Conservation (phyloP, 2,113 vertebrate genomes). For the Phalacrocorax brasilianus region DNA sequence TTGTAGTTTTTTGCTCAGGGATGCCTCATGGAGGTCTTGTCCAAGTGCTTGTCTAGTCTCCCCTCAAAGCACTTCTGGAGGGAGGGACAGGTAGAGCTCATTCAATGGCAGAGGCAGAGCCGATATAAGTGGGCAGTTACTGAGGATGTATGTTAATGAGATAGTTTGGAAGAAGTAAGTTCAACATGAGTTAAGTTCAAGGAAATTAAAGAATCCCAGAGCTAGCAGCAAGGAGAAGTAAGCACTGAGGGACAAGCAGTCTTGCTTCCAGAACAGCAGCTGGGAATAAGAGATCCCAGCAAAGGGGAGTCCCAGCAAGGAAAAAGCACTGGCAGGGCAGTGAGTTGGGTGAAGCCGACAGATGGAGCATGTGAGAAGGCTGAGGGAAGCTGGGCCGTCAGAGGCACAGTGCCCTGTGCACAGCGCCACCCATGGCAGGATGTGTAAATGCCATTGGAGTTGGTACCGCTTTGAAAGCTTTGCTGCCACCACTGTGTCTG, state of each 20-base stretch:
- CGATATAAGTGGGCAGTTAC: background rate
- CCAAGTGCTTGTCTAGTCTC: background rate
- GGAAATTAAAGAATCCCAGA: background rate
- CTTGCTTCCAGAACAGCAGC: background rate
- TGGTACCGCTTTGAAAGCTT: background rate
- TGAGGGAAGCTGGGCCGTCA: background rate
- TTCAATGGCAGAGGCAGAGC: background rate
- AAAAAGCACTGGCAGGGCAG: background rate
- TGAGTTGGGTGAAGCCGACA: background rate
- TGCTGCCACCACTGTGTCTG: background rate
- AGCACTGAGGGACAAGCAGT: background rate
- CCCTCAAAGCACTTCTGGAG: background rate
- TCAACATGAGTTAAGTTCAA: background rate
- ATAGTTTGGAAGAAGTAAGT: background rate
- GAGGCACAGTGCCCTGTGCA: background rate
- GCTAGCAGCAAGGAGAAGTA: background rate
- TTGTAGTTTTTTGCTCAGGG: background rate
- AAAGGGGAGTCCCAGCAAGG: background rate
- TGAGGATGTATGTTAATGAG: background rate
- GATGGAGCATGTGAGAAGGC: background rate
- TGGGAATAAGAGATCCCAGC: background rate
- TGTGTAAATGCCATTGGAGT: fast-evolving
- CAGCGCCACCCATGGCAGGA: background rate
- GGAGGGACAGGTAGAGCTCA: background rate
- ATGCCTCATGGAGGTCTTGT: background rate